phyloP scores from a whole-genome alignment of 2,888 invertebrate species.

The Empis livida region DNA sequence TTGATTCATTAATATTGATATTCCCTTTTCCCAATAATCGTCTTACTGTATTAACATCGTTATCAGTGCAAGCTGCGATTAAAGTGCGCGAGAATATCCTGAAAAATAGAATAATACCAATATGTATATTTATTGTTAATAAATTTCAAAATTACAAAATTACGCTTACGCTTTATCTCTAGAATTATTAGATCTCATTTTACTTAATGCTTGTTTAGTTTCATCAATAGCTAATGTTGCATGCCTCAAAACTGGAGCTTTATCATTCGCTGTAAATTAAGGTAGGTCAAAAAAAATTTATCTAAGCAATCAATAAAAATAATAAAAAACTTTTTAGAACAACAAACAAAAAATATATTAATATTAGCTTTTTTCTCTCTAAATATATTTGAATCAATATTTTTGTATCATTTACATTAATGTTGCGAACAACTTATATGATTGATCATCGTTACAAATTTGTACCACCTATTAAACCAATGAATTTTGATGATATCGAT shows the following conservation, averaged over 20 bases:
- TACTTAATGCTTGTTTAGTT: constrained; percentile 89
- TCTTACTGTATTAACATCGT: constrained; percentile 85
- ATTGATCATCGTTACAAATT: constrained; percentile 5
- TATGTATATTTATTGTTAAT: background rate
- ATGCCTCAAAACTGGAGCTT: constrained; percentile 34
- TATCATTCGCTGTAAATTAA: constrained; percentile 26
- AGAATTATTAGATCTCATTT: constrained; percentile 83
- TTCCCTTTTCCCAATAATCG: constrained; percentile 81
- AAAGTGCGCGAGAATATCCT: constrained; percentile 52
- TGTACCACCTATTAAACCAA: constrained; percentile 1
- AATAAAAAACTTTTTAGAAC: background rate
- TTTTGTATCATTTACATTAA: background rate
- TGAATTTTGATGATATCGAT: background rate
- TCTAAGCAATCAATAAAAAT: background rate
- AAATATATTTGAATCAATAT: background rate
- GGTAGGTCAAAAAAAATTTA: constrained; percentile 3
- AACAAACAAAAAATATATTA: background rate
- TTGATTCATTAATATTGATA: constrained; percentile 87
- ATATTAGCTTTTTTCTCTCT: background rate
- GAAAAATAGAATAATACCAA: background rate
- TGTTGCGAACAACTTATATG: constrained; percentile 8
- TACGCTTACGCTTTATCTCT: constrained; percentile 43
- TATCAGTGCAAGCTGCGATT: constrained; percentile 88
- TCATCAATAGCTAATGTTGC: constrained; percentile 85
- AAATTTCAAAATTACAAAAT: background rate